phyloP scores from a whole-genome alignment of 2,113 vertebrate genomes.

The Coregonus clupeaformis region DNA sequence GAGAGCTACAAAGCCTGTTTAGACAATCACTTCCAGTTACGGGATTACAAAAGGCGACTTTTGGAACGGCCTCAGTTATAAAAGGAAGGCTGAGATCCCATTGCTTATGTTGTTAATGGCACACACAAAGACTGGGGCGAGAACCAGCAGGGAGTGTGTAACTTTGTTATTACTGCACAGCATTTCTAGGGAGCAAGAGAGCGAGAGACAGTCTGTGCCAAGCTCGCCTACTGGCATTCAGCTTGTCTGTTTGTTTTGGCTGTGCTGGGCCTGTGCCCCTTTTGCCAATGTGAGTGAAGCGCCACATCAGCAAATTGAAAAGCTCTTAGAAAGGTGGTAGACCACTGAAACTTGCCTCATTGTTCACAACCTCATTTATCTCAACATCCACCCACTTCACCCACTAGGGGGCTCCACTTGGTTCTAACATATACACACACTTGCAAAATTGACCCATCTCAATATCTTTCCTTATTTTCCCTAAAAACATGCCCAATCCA shows the following conservation, averaged over 20 bases:
- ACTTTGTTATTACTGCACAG: not conserved
- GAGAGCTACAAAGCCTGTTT: constrained; percentile 34
- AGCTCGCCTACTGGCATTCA: not conserved
- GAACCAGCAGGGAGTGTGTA: not conserved
- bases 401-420: constrained; percentile 6
- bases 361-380: not conserved
- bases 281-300: constrained; percentile 8
- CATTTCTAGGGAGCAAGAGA: not conserved
- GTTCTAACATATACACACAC: constrained; percentile 2
- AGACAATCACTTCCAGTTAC: constrained; percentile 23
- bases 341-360: not conserved
- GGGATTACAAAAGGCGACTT: constrained; percentile 5
- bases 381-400: too few species aligned
- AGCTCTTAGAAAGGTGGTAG: not conserved
- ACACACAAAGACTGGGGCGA: not conserved
- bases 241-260: constrained; percentile 31
- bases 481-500: not conserved
- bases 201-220: not conserved
- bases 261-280: constrained; percentile 3
- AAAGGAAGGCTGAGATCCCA: constrained; percentile 14
- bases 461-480: too few species aligned
- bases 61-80: not conserved
- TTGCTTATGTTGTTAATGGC: constrained; percentile 6
- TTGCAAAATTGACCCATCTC: not conserved
- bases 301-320: constrained; percentile 10